Evolutionary conservation across 2,888 invertebrate species (phyloP).

Genomic region (Acrocera orbiculus): DNA sequence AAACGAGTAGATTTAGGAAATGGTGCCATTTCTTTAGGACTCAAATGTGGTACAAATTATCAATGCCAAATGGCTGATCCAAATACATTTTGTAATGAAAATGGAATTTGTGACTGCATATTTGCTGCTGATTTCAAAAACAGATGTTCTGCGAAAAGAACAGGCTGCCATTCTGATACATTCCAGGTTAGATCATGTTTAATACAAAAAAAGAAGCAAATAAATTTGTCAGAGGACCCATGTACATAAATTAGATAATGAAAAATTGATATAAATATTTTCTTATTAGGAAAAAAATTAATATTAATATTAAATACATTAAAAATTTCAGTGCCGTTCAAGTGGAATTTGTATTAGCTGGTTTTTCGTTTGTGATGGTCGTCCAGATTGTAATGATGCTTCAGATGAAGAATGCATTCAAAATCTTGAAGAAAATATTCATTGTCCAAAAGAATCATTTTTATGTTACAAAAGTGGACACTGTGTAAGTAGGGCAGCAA

Average conservation of each 20-base stretch:
- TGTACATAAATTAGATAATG: conserved; percentile 1
- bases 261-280: conserved; percentile 11
- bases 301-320: too few species aligned
- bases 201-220: conserved; percentile 13
- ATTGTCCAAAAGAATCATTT: conserved; percentile 56
- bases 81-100: conserved; percentile 46
- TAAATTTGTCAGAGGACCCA: not conserved
- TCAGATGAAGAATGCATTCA: conserved; percentile 70
- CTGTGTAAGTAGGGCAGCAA: conserved; percentile 60
- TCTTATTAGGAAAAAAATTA: not conserved
- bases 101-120: conserved; percentile 52
- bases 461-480: conserved; percentile 45
- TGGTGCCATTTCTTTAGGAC: conserved; percentile 51
- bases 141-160: conserved; percentile 50
- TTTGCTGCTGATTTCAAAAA: conserved; percentile 39
- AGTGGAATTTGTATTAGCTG: conserved; percentile 77
- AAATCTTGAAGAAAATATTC: conserved; percentile 25
- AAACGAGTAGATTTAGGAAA: conserved; percentile 30
- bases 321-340: conserved; percentile 48
- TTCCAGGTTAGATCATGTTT: conserved; percentile 39
- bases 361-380: conserved; percentile 77
- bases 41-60: conserved; percentile 52
- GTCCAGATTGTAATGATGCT: conserved; percentile 67
- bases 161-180: conserved; percentile 69
- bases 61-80: conserved; percentile 70